phyloP scores from a whole-genome alignment of 1,140 invertebrate genomes.

The Papilio xuthus region DNA sequence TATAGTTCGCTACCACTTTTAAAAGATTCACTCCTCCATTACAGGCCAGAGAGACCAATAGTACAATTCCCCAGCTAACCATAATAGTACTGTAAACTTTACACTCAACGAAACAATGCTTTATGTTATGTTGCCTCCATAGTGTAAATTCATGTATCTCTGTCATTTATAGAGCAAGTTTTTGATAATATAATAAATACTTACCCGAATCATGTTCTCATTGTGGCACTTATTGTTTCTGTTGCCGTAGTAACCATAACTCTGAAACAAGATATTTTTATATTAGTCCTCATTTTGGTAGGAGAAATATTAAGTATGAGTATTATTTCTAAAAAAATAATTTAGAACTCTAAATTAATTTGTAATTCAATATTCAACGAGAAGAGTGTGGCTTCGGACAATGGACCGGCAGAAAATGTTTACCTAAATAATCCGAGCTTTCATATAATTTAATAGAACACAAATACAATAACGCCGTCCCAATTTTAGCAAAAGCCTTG shows the following conservation, averaged over 20 bases:
- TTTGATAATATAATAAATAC: constrained; percentile 41
- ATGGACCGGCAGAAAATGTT: constrained; percentile 63
- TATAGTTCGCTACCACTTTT: too few species aligned
- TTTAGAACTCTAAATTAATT: constrained; percentile 46
- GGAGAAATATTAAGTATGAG: neutral
- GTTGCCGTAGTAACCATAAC: constrained; percentile 54
- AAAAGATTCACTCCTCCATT: neutral
- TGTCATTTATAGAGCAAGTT: constrained; percentile 11
- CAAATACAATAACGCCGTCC: constrained; percentile 66
- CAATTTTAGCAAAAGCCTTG: constrained; percentile 52
- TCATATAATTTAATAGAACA: constrained; percentile 70
- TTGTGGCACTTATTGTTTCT: constrained; percentile 42
- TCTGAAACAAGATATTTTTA: constrained; percentile 61
- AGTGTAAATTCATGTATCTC: neutral
- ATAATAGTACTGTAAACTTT: neutral
- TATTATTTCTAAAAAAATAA: neutral
- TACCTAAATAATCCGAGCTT: constrained; percentile 59
- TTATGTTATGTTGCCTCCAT: neutral
- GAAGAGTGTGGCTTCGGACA: constrained; percentile 47
- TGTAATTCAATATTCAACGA: constrained; percentile 41
- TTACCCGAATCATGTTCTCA: constrained; percentile 72
- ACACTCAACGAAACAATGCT: neutral
- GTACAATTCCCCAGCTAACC: neutral
- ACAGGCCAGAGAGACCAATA: neutral
- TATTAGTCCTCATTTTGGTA: constrained; percentile 14